Conservation (phyloP, 2,113 vertebrate genomes). For the Neodon shergylaensis region DNA sequence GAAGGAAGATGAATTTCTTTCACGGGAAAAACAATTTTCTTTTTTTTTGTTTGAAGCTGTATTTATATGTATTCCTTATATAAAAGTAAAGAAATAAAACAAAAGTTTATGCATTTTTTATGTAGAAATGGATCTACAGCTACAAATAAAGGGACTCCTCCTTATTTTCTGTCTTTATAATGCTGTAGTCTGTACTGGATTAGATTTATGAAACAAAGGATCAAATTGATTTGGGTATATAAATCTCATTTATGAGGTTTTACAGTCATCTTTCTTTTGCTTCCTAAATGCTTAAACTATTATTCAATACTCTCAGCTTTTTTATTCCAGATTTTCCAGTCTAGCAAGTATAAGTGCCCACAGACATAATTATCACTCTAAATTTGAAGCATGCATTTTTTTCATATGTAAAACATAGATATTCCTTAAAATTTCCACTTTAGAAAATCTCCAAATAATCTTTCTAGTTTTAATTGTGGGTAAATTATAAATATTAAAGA, state of each 20-base stretch:
- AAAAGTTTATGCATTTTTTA: background rate
- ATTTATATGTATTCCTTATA: background rate
- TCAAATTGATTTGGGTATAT: constrained; percentile 75
- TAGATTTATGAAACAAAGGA: constrained; percentile 78
- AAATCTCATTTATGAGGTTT: constrained; percentile 80
- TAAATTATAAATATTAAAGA: constrained; percentile 38
- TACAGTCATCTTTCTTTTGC: constrained; percentile 74
- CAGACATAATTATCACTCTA: constrained; percentile 74
- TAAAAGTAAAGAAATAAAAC: constrained; percentile 28
- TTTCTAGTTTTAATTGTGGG: constrained; percentile 2
- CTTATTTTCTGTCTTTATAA: constrained; percentile 44
- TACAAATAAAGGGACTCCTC: background rate
- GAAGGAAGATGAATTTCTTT: background rate
- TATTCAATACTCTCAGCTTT: constrained; percentile 80
- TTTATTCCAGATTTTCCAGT: constrained; percentile 56
- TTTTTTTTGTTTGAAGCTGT: background rate
- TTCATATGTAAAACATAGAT: constrained; percentile 34
- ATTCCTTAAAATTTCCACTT: constrained; percentile 16
- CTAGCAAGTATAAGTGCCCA: constrained; percentile 70
- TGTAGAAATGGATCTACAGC: background rate
- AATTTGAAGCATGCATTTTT: constrained; percentile 45
- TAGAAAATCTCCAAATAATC: constrained; percentile 36
- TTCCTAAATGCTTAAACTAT: constrained; percentile 63
- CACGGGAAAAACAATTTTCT: background rate
- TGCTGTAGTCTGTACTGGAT: constrained; percentile 60